Evolutionary conservation across 2,797 vertebrate species (phyloP), one percentile per base, ranked within the genome.

Genomic region (Darevskia nairensis): DNA sequence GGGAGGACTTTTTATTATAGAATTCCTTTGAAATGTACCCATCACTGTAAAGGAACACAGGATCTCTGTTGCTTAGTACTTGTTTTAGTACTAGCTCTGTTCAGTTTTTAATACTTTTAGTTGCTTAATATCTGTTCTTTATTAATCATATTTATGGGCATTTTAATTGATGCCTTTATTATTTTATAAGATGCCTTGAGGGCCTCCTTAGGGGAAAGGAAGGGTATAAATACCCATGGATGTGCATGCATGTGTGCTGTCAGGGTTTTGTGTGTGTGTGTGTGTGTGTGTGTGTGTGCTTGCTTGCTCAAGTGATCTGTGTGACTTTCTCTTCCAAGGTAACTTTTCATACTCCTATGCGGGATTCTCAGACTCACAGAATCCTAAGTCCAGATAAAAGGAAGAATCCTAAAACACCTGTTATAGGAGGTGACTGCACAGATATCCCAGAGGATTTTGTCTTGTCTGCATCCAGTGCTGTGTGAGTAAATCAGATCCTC

Each of bases 271-370:
- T 59, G 15, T 32, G 88, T 0, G 80, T 64, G 59, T 61, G 17
- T 27, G 89, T n/a, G n/a, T n/a, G n/a, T n/a, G n/a, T n/a, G n/a
- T n/a, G n/a, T n/a, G n/a, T n/a, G n/a, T n/a, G n/a, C n/a, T n/a
- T 0, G 80, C 61, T 64, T 8, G 1, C 39, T 91, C 41, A 39
- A 32, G 59, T 80, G 7, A 39, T 84, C 82, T 84, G 75, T 61
- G 21, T 77, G 64, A 13, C 86, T 85, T 75, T 72, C 35, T 35
- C 23, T 44, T 25, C 84, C 4, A 90, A 99, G 99, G 99, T 99
- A 92, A 98, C 98, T 91, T 99, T 99, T 96, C 98, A 99, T 93
- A 99, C 98, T 35, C 99, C 99, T 84, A 96, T 97, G 89, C 96
- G 98, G 96, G 98, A 99, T 91, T 98, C 98, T 46, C 92, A 97